Evolutionary conservation across 2,888 invertebrate species (phyloP).

Genomic region (Nemapogon koenigi): DNA sequence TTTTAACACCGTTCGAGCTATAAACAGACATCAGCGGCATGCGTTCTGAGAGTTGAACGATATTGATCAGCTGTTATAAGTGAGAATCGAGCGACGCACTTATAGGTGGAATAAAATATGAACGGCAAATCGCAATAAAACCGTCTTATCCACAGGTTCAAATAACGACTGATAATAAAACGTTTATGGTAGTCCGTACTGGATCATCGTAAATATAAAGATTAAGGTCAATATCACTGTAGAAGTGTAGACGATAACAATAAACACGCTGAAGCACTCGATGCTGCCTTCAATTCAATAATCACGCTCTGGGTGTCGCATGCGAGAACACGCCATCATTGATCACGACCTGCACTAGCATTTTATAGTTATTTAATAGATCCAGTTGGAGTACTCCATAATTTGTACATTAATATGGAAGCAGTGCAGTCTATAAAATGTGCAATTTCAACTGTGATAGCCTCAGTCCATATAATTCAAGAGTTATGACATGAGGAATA

Average conservation of each 20-base stretch:
- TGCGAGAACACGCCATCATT: no score
- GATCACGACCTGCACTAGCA: no score
- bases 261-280: constrained; percentile 23
- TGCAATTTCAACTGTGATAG: no score
- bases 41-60: constrained; percentile 1
- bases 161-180: constrained; percentile 53
- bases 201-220: constrained; percentile 54
- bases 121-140: constrained; percentile 30
- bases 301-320: no score
- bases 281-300: constrained; percentile 15
- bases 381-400: no score
- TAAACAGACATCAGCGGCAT: constrained; percentile 6
- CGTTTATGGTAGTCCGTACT: constrained; percentile 49
- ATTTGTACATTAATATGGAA: no score
- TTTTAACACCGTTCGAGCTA: constrained; percentile 16
- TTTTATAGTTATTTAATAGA: no score
- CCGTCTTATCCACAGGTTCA: constrained; percentile 35
- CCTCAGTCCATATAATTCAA: no score
- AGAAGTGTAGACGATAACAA: constrained; percentile 44
- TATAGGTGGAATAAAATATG: constrained; percentile 23
- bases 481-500: no score
- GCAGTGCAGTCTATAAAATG: no score
- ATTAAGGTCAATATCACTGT: constrained; percentile 58
- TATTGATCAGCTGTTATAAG: constrained; percentile 8
- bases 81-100: constrained; percentile 5